phyloP scores from a whole-genome alignment of 2,113 vertebrate species.

The Hepsetus odoe region DNA sequence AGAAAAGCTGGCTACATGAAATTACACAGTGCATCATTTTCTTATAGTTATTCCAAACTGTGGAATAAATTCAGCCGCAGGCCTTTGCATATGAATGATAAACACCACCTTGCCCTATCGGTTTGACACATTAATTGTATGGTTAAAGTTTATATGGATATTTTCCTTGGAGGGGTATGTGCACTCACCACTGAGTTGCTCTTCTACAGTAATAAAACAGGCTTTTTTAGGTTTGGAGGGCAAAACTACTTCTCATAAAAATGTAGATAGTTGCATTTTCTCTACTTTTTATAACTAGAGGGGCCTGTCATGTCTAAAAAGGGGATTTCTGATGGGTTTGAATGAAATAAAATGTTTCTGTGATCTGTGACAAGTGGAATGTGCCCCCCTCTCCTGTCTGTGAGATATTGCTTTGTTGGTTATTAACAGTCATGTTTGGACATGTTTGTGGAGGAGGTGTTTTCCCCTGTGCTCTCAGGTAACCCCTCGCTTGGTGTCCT shows the following conservation, averaged over 20 bases:
- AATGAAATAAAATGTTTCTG: constrained; percentile 1
- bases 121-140: background rate
- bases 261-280: no score
- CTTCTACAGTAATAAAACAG: background rate
- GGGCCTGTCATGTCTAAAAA: background rate
- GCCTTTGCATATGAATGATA: background rate
- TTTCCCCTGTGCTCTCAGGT: constrained; percentile 36
- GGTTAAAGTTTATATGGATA: constrained; percentile 8
- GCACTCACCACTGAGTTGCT: background rate
- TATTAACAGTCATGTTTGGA: constrained; percentile 4
- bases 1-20: background rate
- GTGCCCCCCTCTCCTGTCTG: background rate
- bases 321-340: background rate
- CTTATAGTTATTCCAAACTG: background rate
- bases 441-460: constrained; percentile 47
- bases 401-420: constrained; percentile 2
- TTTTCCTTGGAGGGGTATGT: constrained; percentile 1
- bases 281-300: background rate
- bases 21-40: background rate
- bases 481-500: constrained; percentile 25
- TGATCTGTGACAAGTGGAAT: constrained; percentile 4
- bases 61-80: background rate
- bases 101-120: background rate
- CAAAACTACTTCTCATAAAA: background rate
- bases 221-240: background rate